Evolutionary conservation across 2,888 invertebrate genomes (phyloP).

Genomic region (Busseola fusca): DNA sequence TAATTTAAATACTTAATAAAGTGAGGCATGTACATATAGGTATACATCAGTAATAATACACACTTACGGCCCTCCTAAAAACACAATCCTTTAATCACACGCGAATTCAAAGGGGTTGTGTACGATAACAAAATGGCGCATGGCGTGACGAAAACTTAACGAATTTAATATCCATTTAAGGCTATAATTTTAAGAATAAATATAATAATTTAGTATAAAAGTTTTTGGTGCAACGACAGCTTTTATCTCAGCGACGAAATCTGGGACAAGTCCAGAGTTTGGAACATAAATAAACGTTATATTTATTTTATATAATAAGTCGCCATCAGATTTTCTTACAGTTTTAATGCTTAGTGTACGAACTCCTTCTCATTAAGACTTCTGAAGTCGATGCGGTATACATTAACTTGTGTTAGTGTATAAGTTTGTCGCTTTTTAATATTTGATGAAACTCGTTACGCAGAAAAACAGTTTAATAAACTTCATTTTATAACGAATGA

Average conservation of each 20-base stretch:
- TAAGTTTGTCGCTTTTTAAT: conserved; percentile 1
- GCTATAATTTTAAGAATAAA: conserved; percentile 39
- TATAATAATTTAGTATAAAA: conserved; percentile 51
- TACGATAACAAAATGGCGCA: conserved; percentile 30
- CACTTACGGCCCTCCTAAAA: background rate
- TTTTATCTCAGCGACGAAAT: conserved; percentile 69
- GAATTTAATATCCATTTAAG: conserved; percentile 52
- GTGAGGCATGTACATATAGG: background rate
- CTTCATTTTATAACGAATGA: background rate
- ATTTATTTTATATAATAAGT: conserved; percentile 73
- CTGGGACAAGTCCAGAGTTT: conserved; percentile 69
- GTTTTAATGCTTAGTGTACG: conserved; percentile 35
- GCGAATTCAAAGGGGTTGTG: conserved; percentile 12
- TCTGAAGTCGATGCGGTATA: conserved; percentile 17
- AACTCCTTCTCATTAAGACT: conserved; percentile 32
- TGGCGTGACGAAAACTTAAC: conserved; percentile 50
- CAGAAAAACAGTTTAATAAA: conserved; percentile 1
- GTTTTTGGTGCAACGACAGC: conserved; percentile 67
- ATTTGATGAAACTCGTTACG: background rate
- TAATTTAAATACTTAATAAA: background rate
- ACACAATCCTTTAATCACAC: conserved; percentile 28
- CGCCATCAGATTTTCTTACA: conserved; percentile 70
- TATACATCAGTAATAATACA: background rate
- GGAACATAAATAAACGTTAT: conserved; percentile 72
- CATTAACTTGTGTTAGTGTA: background rate